Conservation (phyloP, 2,888 invertebrate species). For the Ectobius pallidus region DNA sequence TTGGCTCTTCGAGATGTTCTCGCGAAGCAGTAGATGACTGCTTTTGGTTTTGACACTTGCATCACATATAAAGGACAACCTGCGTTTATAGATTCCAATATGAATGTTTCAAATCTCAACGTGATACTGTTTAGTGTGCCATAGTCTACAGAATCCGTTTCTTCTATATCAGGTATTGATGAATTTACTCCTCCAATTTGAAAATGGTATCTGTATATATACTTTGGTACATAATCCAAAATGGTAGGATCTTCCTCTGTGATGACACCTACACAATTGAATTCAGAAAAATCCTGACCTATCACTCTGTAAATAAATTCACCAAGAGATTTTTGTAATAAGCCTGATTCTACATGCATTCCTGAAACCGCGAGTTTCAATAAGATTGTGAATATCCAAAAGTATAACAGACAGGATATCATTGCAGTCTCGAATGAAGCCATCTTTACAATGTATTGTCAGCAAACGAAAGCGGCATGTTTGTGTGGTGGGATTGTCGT, state of each 20-base stretch:
- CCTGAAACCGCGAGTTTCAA: no score
- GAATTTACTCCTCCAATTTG: not conserved
- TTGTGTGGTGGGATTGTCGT: no score
- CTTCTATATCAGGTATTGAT: not conserved
- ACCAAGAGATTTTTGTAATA: no score
- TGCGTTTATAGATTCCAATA: constrained; percentile 1
- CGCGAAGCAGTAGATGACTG: constrained; percentile 7
- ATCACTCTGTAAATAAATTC: not conserved
- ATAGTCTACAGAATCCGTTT: not conserved
- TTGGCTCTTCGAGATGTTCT: constrained; percentile 14
- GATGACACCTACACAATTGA: not conserved
- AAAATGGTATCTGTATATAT: not conserved
- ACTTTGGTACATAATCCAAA: not conserved
- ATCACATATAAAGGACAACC: constrained; percentile 15
- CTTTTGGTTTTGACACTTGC: constrained; percentile 20
- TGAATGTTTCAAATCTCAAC: not conserved
- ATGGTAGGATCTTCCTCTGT: not conserved
- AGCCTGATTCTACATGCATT: no score
- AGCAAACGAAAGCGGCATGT: no score
- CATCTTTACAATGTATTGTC: no score
- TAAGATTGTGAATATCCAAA: no score
- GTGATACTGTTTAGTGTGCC: not conserved
- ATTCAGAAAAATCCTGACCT: not conserved
- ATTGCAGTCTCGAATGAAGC: no score
- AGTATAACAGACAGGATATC: no score